Percentiles rank a stretch among this genome's conserved stretches.
Conservation (phyloP, 2,888 invertebrate genomes). For the Dexiosoma caninum region DNA sequence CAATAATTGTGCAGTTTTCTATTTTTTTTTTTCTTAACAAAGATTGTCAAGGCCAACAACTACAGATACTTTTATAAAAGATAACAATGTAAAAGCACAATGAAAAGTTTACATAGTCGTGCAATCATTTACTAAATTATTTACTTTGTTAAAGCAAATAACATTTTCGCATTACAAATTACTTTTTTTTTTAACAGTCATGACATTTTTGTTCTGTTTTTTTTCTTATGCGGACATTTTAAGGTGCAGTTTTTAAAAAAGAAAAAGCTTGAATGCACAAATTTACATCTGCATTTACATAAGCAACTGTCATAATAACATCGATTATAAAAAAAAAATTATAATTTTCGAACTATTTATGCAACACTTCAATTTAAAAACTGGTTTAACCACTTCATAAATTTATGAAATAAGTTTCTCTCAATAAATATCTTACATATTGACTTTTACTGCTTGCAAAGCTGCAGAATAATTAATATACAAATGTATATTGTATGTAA, state of each 20-base stretch:
- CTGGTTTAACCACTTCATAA: conserved; percentile 47
- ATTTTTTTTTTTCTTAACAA: conserved; percentile 24
- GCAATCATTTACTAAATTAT: neutral
- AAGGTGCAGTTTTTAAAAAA: conserved; percentile 11
- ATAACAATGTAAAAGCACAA: neutral
- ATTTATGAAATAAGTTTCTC: neutral
- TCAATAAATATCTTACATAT: conserved; percentile 19
- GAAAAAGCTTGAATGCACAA: neutral
- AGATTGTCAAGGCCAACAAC: conserved; percentile 62
- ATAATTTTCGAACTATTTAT: conserved; percentile 20
- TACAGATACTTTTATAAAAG: conserved; percentile 39
- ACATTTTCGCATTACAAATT: neutral
- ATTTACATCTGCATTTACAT: neutral
- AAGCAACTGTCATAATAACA: conserved; percentile 40
- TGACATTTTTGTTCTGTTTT: neutral
- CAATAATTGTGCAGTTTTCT: conserved; percentile 26
- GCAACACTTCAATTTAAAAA: conserved; percentile 29
- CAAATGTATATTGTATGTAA: too few relatives aligned
- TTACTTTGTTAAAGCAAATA: conserved; percentile 10
- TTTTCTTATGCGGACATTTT: neutral
- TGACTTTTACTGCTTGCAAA: conserved; percentile 64
- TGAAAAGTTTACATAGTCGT: conserved; percentile 1
- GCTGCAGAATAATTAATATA: conserved; percentile 62
- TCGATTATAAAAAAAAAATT: conserved; percentile 5
- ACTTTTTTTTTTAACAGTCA: neutral